Evolutionary conservation across 2,797 vertebrate species (phyloP).

Genomic region (Lates japonicus): DNA sequence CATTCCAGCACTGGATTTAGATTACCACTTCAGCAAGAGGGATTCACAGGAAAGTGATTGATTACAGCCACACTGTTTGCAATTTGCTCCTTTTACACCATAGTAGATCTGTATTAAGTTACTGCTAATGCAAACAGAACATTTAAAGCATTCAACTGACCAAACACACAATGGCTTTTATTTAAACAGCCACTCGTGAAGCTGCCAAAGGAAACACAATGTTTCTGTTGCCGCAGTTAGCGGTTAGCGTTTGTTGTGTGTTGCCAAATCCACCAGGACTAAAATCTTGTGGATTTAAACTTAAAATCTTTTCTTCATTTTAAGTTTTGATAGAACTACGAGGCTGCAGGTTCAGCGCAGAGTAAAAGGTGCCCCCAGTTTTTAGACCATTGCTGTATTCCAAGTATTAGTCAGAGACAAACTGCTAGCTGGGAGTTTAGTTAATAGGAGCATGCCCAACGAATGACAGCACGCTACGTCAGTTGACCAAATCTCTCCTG

Average conservation of each 20-base stretch:
- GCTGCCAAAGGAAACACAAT: neutral
- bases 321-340: neutral
- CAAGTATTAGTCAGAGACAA: constrained; percentile 5
- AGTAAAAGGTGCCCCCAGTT: neutral
- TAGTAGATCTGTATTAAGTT: neutral
- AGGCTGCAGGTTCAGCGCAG: neutral
- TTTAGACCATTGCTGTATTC: neutral
- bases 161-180: neutral
- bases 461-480: neutral
- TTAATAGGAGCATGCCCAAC: constrained; percentile 14
- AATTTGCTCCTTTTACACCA: neutral
- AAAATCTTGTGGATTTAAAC: neutral
- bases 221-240: neutral
- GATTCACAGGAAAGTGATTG: neutral
- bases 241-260: neutral
- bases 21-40: neutral
- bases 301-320: neutral
- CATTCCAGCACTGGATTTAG: neutral
- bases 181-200: neutral
- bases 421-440: neutral
- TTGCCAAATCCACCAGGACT: neutral
- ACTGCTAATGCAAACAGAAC: neutral
- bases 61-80: neutral
- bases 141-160: neutral
- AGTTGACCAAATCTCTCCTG: constrained; percentile 7